These are phyloP conservation scores for Bungarus multicinctus DNA, from an alignment of 2,113 vertebrate species.

Conservation along the genomic window DNA sequence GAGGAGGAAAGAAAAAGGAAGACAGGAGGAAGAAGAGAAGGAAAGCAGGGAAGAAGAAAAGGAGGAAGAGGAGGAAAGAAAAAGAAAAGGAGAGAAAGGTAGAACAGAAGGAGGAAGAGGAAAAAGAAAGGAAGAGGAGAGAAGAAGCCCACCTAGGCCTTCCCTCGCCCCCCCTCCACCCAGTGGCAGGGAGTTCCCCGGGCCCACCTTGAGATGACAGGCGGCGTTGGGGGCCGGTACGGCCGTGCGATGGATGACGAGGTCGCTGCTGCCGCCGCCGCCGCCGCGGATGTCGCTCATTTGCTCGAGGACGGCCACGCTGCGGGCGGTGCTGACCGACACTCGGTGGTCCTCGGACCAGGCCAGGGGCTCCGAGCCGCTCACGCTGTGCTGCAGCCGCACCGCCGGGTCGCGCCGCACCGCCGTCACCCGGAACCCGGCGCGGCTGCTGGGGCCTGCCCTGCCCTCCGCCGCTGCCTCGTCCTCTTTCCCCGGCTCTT, in stretches of 20 bases:
- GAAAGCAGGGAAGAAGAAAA: too few species aligned
- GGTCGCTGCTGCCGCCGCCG: constrained; percentile 69
- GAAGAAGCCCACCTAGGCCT: not conserved
- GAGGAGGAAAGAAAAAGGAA: fast-evolving
- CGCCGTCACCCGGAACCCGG: constrained; percentile 68
- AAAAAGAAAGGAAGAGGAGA: not conserved
- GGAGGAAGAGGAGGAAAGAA: too few species aligned
- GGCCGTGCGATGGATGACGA: constrained; percentile 85
- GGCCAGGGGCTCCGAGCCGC: constrained; percentile 83
- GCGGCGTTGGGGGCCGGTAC: constrained; percentile 74
- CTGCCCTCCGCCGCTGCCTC: constrained; percentile 33
- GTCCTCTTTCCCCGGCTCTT: constrained; percentile 19
- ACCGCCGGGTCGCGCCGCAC: constrained; percentile 80
- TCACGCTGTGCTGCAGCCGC: constrained; percentile 77
- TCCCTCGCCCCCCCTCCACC: too few species aligned
- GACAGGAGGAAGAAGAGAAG: too few species aligned
- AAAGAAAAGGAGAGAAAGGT: too few species aligned
- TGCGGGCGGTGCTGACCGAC: constrained; percentile 80
- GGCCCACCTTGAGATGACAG: constrained; percentile 76
- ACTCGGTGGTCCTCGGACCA: constrained; percentile 94
- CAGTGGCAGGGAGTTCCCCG: not conserved
- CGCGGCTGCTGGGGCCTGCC: constrained; percentile 7
- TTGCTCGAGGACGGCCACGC: constrained; percentile 85
- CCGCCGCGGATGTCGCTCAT: constrained; percentile 82
- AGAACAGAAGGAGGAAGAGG: too few species aligned